Evolutionary conservation across 2,888 invertebrate genomes (phyloP), one percentile per base, ranked within the genome.

Genomic region (Epinotia demarniana): DNA sequence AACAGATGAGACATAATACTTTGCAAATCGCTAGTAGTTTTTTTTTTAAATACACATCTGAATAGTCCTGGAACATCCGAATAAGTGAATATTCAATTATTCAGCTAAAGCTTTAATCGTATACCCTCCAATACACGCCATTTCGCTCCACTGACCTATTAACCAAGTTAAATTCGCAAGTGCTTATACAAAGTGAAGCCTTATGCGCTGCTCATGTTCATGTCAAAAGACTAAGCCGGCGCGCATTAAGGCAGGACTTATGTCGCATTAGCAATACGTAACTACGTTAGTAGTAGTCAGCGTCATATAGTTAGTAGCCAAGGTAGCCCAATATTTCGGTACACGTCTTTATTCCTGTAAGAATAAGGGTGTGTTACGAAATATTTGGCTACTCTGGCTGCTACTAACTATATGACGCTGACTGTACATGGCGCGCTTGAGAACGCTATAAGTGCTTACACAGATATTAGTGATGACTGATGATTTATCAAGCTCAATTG

Each of bases 111-210:
- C 23, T 16, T 16, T 58, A 58, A 58, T 68, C 43, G 4, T 19
- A 57, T 68, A 57, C 16, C 68, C 19, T 19, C 19, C 39, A 43
- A 63, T 55, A 27, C 64, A 18, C 13, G 68, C 57, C 18, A 49
- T 63, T 68, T 43, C 46, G 68, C 73, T 73, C 68, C 18, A 69
- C 55, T 69, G 73, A 63, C 69, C 69, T 57, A 69, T 39, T 67
- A 68, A 62, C 55, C 39, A 43, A 43, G 58, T 72, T 27, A 16
- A 62, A 67, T 68, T 73, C 55, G 43, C 64, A 49, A 33, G 19
- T 57, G 69, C 64, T 66, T 60, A 63, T 43, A 63, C 53, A 69
- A 57, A 39, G 58, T 11, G 73, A 74, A 74, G 68, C 73, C 73
- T n/a, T 68, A 62, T 63, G 39, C 55, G 43, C 16, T 53, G 58